Evolutionary conservation across 2,113 vertebrate genomes (phyloP).

Genomic region (Romanogobio albipinnatus): DNA sequence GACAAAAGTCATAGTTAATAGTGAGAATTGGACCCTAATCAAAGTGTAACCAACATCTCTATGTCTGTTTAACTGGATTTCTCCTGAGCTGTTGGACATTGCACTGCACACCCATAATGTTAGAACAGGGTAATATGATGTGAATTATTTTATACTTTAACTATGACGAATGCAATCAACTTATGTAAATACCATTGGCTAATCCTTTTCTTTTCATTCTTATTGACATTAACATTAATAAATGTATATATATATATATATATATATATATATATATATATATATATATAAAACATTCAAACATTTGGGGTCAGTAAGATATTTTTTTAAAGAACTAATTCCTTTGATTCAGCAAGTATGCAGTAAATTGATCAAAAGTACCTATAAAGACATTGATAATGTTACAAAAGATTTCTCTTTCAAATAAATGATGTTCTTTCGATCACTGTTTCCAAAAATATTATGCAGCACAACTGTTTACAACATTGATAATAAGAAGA

Average conservation of each 20-base stretch:
- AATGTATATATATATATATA: not conserved
- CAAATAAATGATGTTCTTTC: no score
- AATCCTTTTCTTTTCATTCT: not conserved
- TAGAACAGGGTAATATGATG: no score
- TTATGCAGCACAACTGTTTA: not conserved
- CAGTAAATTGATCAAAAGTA: not conserved
- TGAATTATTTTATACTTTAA: not conserved
- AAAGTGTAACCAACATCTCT: not conserved
- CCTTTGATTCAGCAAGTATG: not conserved
- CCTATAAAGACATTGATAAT: not conserved
- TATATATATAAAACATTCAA: not conserved
- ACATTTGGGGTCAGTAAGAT: not conserved
- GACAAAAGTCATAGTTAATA: no score
- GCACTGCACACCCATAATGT: no score
- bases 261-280: no score
- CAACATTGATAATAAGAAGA: not conserved
- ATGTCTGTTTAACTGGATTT: not conserved
- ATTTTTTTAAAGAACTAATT: not conserved
- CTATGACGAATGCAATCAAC: not conserved
- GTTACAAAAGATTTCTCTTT: not conserved
- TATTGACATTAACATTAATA: not conserved
- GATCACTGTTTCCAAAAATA: not conserved
- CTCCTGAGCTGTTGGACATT: not conserved
- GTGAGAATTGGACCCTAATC: no score
- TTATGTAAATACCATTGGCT: not conserved